Conservation (phyloP, 2,797 vertebrate species). For the Spea hammondii region DNA sequence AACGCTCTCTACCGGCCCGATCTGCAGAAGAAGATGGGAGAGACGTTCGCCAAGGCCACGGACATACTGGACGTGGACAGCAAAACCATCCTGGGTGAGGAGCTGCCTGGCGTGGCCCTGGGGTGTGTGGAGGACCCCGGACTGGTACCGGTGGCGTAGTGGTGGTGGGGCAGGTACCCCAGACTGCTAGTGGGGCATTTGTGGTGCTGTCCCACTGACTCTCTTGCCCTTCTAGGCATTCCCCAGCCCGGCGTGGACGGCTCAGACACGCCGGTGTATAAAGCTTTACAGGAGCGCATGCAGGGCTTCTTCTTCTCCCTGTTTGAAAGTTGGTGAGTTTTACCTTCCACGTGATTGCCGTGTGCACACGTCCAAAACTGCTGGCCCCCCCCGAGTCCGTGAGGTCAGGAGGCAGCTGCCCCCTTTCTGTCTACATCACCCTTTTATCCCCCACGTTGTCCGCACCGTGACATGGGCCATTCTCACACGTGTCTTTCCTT, state of each 20-base stretch:
- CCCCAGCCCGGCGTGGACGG: conserved; percentile 79
- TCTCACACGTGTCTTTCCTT: too few species aligned
- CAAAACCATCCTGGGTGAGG: conserved; percentile 85
- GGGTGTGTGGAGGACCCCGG: neutral
- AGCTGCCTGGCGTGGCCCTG: neutral
- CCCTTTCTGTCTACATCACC: neutral
- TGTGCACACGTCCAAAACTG: too few species aligned
- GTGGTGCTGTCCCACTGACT: conserved; percentile 3
- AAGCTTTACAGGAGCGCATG: conserved; percentile 85
- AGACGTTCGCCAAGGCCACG: conserved; percentile 78
- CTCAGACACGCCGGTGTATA: conserved; percentile 84
- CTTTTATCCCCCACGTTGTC: too few species aligned
- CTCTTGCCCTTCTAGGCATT: conserved; percentile 71
- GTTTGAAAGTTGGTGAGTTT: conserved; percentile 88
- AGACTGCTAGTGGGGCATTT: neutral
- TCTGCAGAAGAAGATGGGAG: conserved; percentile 82
- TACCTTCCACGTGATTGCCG: too few species aligned
- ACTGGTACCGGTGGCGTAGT: neutral
- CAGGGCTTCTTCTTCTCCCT: conserved; percentile 89
- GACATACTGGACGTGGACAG: conserved; percentile 91
- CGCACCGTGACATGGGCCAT: neutral
- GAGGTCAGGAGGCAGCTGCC: too few species aligned
- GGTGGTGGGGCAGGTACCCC: neutral
- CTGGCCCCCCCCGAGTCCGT: neutral
- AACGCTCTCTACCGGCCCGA: conserved; percentile 89